These are phyloP conservation scores for Cyprinodon diabolis DNA, from an alignment of 2,797 vertebrate genomes.

Conservation along the genomic window DNA sequence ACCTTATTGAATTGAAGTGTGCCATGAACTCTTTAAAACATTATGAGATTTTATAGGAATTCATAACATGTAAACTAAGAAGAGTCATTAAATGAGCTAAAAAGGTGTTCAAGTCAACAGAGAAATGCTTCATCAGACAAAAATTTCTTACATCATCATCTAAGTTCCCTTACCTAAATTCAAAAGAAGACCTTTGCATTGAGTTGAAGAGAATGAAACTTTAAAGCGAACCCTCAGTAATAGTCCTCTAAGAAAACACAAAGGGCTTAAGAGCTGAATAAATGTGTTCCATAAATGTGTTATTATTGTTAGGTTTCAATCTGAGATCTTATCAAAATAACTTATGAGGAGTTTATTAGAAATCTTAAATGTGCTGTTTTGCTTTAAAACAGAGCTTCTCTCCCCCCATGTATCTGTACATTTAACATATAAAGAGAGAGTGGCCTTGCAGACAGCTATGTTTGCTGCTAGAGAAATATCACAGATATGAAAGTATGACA, in stretches of 20 bases:
- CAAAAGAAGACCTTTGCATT: neutral
- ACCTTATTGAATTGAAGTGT: neutral
- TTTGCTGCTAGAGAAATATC: slow-evolving; percentile 1
- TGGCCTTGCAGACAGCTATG: slow-evolving; percentile 7
- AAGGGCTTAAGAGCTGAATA: too few relatives aligned
- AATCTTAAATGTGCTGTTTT: neutral
- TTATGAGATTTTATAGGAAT: too few relatives aligned
- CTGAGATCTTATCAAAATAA: neutral
- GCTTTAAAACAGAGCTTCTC: slow-evolving; percentile 5
- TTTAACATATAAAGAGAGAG: slow-evolving; percentile 22
- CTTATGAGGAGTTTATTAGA: neutral
- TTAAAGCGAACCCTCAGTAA: neutral
- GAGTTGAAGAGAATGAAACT: neutral
- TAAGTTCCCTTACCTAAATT: neutral
- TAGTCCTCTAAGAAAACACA: neutral
- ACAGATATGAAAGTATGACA: neutral
- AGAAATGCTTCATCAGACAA: neutral
- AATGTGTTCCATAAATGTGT: neutral
- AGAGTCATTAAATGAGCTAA: neutral
- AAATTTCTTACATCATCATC: neutral
- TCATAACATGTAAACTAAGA: neutral
- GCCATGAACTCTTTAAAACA: neutral
- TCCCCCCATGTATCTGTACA: slow-evolving; percentile 21
- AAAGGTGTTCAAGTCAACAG: neutral
- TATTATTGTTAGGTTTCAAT: neutral